Conservation (phyloP, 2,888 invertebrate genomes). For the Rotaria macrura region DNA sequence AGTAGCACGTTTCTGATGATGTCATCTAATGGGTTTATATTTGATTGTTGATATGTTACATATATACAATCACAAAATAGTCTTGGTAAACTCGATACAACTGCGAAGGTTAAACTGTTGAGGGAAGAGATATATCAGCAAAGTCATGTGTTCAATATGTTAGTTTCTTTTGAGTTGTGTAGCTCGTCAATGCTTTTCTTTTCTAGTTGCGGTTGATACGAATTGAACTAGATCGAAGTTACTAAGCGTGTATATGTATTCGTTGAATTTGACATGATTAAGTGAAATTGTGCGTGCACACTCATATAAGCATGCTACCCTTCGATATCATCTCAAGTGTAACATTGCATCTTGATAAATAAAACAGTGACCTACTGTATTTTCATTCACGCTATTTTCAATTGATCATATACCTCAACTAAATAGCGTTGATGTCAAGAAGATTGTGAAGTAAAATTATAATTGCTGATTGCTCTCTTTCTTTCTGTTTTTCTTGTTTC, state of each 20-base stretch:
- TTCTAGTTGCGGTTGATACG: no score
- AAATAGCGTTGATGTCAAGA: neutral
- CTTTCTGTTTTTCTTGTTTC: neutral
- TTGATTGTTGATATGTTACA: neutral
- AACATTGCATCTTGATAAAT: neutral
- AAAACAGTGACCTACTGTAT: neutral
- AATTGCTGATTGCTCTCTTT: neutral
- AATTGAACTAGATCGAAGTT: neutral
- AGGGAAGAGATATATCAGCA: neutral
- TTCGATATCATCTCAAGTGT: neutral
- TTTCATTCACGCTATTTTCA: neutral
- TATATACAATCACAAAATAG: neutral
- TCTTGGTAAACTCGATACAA: neutral
- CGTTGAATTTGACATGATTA: neutral
- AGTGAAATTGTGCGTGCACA: conserved; percentile 1
- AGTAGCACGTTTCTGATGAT: neutral
- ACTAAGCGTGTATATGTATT: neutral
- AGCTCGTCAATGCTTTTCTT: no score
- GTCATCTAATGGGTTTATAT: neutral
- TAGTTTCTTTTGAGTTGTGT: no score
- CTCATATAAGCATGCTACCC: no score
- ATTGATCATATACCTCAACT: neutral
- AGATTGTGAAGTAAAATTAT: neutral
- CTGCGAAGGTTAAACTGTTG: neutral
- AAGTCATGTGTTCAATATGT: neutral